These are phyloP conservation scores for Nowickia ferox DNA, from an alignment of 2,888 invertebrate genomes.

Conservation along the genomic window DNA sequence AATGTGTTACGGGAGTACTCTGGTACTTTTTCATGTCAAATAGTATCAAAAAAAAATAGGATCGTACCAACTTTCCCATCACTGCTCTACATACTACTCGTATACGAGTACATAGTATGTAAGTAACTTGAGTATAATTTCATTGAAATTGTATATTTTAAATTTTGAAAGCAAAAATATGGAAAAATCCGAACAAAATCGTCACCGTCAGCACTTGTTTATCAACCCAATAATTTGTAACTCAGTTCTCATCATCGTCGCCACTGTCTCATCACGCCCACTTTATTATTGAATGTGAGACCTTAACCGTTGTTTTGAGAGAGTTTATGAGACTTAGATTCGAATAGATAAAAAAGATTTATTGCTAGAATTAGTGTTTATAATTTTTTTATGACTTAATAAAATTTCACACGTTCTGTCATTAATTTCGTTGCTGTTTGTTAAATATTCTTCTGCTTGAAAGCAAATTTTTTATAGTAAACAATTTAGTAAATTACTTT, in stretches of 20 bases:
- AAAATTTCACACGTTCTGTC: constrained; percentile 49
- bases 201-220: constrained; percentile 5
- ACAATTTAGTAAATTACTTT: constrained; percentile 21
- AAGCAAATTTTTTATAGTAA: background rate
- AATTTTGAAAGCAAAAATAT: background rate
- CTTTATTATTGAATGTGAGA: constrained; percentile 3
- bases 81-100: too few species aligned
- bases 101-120: background rate
- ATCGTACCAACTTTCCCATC: too few species aligned
- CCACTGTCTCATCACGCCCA: background rate
- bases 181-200: constrained; percentile 11
- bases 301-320: constrained; percentile 35
- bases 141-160: constrained; percentile 47
- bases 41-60: too few species aligned
- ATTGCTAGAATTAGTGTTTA: background rate
- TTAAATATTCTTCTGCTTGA: constrained; percentile 16
- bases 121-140: constrained; percentile 30
- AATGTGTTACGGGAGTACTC: too few species aligned
- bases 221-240: background rate
- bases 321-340: constrained; percentile 17
- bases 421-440: constrained; percentile 20
- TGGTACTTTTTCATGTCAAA: too few species aligned
- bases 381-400: background rate
- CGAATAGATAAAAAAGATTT: constrained; percentile 6
- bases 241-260: constrained; percentile 1